Conservation (phyloP, 1,140 invertebrate genomes). For the Drosophila bocki region DNA sequence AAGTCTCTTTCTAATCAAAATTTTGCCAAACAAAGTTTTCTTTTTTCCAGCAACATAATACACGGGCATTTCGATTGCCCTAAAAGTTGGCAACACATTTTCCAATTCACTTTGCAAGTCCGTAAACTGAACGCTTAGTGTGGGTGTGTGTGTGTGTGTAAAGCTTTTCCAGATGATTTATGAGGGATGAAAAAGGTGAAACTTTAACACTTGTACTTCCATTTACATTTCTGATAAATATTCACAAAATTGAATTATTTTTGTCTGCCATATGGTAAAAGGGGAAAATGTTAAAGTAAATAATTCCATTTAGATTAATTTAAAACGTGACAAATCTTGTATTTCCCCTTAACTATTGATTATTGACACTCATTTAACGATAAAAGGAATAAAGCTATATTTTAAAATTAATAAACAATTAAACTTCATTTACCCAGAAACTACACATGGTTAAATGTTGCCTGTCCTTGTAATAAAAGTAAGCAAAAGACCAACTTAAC, state of each 20-base stretch:
- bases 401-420: not conserved
- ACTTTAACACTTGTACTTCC: conserved; percentile 11
- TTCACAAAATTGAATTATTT: not conserved
- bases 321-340: not conserved
- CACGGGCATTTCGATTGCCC: conserved; percentile 29
- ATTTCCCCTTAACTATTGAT: too few species aligned
- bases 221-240: conserved; percentile 10
- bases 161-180: conserved; percentile 35
- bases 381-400: too few species aligned
- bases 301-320: too few species aligned
- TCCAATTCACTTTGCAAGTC: conserved; percentile 49
- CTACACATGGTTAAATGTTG: too few species aligned
- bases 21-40: conserved; percentile 57
- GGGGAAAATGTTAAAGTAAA: not conserved
- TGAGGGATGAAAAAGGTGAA: conserved; percentile 10
- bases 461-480: not conserved
- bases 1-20: conserved; percentile 69
- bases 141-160: not conserved
- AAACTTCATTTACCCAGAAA: not conserved
- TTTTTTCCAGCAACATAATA: conserved; percentile 30
- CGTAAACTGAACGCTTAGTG: conserved; percentile 42
- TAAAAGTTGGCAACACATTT: conserved; percentile 32
- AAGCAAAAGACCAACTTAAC: not conserved
- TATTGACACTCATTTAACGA: too few species aligned
- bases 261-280: too few species aligned